phyloP scores from a whole-genome alignment of 2,113 vertebrate genomes.

The Suncus etruscus region DNA sequence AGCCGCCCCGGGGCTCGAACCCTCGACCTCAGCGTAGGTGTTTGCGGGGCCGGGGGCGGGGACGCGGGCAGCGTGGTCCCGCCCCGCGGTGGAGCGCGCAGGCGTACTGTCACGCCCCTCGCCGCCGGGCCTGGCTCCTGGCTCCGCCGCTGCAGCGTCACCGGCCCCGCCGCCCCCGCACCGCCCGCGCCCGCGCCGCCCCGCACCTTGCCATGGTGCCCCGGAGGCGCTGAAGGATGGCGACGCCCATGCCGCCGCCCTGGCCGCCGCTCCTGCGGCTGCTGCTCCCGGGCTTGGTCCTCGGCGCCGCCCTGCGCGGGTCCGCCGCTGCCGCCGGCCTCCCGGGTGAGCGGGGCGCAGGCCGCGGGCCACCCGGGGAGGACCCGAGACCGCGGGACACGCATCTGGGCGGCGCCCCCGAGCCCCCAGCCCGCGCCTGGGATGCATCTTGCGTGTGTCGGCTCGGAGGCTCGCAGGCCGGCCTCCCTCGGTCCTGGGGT shows the following conservation, averaged over 20 bases:
- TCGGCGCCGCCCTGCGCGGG: constrained; percentile 68
- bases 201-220: constrained; percentile 77
- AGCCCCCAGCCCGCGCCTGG: too few relatives aligned
- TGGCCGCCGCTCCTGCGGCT: constrained; percentile 74
- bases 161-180: not conserved
- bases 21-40: too few relatives aligned
- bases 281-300: constrained; percentile 77
- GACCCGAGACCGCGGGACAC: too few relatives aligned
- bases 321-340: constrained; percentile 64
- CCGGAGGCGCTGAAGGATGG: constrained; percentile 77
- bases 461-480: too few relatives aligned
- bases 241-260: constrained; percentile 74
- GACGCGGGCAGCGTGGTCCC: constrained; percentile 24
- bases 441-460: too few relatives aligned
- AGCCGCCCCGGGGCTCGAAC: not conserved
- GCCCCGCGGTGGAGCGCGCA: constrained; percentile 76
- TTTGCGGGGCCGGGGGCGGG: not conserved
- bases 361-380: not conserved
- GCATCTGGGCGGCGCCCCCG: too few relatives aligned
- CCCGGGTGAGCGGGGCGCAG: constrained; percentile 69
- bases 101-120: constrained; percentile 61
- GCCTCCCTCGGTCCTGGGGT: too few relatives aligned
- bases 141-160: constrained; percentile 76
- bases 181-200: not conserved
- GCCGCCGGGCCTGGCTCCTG: not conserved